Evolutionary conservation across 2,797 vertebrate species (phyloP), one percentile per base, ranked within the genome.

Genomic region (Falco concolor): DNA sequence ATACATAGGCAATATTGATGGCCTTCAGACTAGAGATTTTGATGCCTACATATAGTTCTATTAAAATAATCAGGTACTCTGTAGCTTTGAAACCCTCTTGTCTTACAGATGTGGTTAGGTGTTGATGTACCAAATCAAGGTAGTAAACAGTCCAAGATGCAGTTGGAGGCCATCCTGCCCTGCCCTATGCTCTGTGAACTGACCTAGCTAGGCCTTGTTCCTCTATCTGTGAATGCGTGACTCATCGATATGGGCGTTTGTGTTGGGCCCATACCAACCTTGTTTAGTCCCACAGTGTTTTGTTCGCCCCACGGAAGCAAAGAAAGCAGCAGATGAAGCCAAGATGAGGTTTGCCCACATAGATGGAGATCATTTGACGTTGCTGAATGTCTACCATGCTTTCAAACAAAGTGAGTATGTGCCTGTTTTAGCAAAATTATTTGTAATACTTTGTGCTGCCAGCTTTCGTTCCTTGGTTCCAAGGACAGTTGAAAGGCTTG

Each of bases 241-340:
- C 99, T 99, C 98, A 99, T 99, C 99, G 98, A 98, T 99, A 98
- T 99, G 99, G 99, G 99, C 98, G 99, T 99, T 99, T 99, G 98
- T 99, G 99, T 99, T 99, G 99, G 99, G 99, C 99, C 99, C 98
- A 99, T 99, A 99, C 99, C 99, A 99, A 99, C 99, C 99, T 99
- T 99, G 99, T 99, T 99, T 99, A 99, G 99, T 99, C 99, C 99
- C 99, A 99, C 99, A 99, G 99, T 99, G 99, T 98, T 99, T 99
- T 98, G 99, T 99, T 98, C 99, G 99, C 92, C 99, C 99, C 97
- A 99, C 99, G 97, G 99, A 99, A 98, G 99, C 99, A 98, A 99
- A 98, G 98, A 99, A 99, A 99, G 98, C 98, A 91, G 99, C 99
- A 85, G 99, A 99, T 97, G 99, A 99, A 98, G 99, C 99, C 98